Conservation (phyloP, 1,140 invertebrate species). For the Temnothorax nylanderi region DNA sequence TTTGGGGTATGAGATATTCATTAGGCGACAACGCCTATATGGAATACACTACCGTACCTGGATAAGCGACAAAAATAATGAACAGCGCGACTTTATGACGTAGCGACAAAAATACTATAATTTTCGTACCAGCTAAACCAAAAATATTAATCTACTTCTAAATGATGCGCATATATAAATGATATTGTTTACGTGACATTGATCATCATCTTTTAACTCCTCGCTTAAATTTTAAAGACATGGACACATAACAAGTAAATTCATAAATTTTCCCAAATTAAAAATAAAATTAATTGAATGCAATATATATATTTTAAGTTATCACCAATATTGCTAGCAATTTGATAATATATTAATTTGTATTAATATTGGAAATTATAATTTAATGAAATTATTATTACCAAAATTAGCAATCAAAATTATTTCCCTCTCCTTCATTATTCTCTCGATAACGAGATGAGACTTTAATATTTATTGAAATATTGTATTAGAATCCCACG, state of each 20-base stretch:
- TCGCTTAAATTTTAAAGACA: neutral
- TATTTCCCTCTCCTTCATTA: neutral
- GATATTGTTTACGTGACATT: too few relatives aligned
- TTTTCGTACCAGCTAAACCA: conserved; percentile 44
- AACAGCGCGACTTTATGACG: conserved; percentile 30
- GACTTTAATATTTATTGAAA: conserved; percentile 3
- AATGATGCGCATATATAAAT: neutral
- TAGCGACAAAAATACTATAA: conserved; percentile 34
- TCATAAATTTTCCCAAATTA: neutral
- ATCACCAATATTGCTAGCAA: neutral
- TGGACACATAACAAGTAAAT: neutral
- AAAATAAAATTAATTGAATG: neutral
- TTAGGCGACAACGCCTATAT: conserved; percentile 36
- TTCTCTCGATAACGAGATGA: neutral
- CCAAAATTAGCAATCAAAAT: conserved; percentile 3
- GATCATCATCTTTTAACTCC: neutral
- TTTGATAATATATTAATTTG: conserved; percentile 3
- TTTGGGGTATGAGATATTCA: conserved; percentile 42
- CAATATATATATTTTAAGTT: neutral
- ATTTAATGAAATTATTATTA: neutral
- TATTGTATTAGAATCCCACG: neutral
- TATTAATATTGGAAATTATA: neutral
- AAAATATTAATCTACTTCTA: conserved; percentile 9
- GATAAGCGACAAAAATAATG: conserved; percentile 63
- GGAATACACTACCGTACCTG: conserved; percentile 22